These are phyloP conservation scores for Baronia brevicornis DNA, from an alignment of 2,888 invertebrate genomes.

Conservation along the genomic window DNA sequence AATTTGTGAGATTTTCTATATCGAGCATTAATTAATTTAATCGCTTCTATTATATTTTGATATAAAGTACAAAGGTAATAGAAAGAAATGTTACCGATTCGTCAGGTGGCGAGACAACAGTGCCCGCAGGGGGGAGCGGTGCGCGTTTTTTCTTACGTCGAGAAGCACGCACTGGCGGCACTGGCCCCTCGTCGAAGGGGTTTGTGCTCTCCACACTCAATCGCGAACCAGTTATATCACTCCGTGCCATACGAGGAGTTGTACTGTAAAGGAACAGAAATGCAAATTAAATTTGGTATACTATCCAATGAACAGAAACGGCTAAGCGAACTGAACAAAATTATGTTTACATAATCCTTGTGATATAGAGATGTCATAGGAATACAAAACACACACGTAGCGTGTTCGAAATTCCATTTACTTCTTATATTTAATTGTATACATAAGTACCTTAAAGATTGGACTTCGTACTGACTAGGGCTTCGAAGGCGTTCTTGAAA, in stretches of 20 bases:
- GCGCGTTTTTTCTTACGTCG: conserved; percentile 79
- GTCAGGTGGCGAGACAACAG: conserved; percentile 35
- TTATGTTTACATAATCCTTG: too few relatives aligned
- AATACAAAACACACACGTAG: too few relatives aligned
- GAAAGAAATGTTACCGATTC: conserved; percentile 32
- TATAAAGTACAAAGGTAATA: neutral
- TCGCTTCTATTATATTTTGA: too few relatives aligned
- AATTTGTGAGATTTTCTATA: too few relatives aligned
- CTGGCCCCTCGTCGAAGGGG: conserved; percentile 70
- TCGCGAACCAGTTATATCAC: conserved; percentile 70
- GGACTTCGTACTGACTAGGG: conserved; percentile 57
- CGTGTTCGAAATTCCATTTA: too few relatives aligned
- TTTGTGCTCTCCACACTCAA: conserved; percentile 76
- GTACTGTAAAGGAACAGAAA: conserved; percentile 30
- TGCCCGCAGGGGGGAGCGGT: conserved; percentile 68
- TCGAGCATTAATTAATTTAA: too few relatives aligned
- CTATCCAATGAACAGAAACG: neutral
- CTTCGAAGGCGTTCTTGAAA: conserved; percentile 68
- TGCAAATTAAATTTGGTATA: neutral
- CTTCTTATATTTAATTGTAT: conserved; percentile 1
- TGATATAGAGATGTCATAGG: too few relatives aligned
- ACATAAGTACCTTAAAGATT: conserved; percentile 43
- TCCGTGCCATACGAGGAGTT: conserved; percentile 62
- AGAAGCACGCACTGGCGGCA: conserved; percentile 69
- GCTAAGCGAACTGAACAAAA: too few relatives aligned